Evolutionary conservation across 2,113 vertebrate genomes (phyloP).

Genomic region (Cervus canadensis): DNA sequence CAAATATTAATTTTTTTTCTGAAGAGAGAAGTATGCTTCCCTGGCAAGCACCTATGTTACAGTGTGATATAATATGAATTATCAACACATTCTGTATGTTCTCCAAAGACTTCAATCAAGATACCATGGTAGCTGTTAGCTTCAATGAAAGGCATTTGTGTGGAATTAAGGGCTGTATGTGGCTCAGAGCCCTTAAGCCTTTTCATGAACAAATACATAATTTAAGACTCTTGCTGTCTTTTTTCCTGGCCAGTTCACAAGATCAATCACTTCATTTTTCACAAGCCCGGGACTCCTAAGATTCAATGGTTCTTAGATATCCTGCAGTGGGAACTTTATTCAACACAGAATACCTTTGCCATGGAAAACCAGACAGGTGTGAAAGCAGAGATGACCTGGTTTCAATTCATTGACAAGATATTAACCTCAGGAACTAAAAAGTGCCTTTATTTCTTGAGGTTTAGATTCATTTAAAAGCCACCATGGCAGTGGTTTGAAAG

Average conservation of each 20-base stretch:
- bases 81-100: slow-evolving; percentile 65
- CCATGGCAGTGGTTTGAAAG: neutral
- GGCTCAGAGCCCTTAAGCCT: neutral
- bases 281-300: neutral
- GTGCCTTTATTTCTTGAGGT: slow-evolving; percentile 32
- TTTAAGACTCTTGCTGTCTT: slow-evolving; percentile 25
- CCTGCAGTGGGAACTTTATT: neutral
- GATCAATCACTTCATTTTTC: slow-evolving; percentile 40
- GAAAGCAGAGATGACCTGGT: neutral
- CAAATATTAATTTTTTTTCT: slow-evolving; percentile 82
- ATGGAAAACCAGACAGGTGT: neutral
- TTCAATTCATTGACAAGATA: slow-evolving; percentile 8
- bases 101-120: slow-evolving; percentile 63
- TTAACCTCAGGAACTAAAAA: slow-evolving; percentile 11
- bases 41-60: slow-evolving; percentile 71
- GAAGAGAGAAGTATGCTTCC: slow-evolving; percentile 67
- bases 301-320: neutral
- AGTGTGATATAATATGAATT: slow-evolving; percentile 45
- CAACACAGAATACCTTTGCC: neutral
- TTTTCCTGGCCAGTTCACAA: neutral
- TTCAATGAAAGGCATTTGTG: neutral
- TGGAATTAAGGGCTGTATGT: neutral
- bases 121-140: neutral
- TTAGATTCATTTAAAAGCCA: slow-evolving; percentile 28
- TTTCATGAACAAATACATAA: slow-evolving; percentile 48